A percentile compares a stretch with the other conserved stretches of the same genome.
phyloP scores from a whole-genome alignment of 2,797 vertebrate genomes.

The Falco naumanni region DNA sequence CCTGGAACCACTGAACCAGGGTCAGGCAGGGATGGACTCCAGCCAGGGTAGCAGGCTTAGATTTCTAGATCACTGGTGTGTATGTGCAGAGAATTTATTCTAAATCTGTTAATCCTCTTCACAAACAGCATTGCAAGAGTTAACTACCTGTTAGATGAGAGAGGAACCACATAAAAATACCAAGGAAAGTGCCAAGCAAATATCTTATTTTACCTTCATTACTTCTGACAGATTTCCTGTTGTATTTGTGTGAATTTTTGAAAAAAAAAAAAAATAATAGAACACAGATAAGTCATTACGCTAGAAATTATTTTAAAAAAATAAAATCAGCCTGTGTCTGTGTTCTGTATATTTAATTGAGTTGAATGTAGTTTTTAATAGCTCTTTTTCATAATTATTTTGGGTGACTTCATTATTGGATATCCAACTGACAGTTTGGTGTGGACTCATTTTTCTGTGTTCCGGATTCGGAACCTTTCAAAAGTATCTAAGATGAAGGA shows the following conservation, averaged over 20 bases:
- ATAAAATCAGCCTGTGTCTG: not conserved
- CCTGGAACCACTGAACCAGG: not conserved
- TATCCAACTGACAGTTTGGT: not conserved
- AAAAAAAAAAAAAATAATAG: not conserved
- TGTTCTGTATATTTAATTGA: not conserved
- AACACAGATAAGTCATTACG: rapidly evolving
- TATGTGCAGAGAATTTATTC: not conserved
- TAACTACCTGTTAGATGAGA: constrained; percentile 3
- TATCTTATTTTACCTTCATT: not conserved
- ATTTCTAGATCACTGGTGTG: not conserved
- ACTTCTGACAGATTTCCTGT: not conserved
- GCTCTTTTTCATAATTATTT: not conserved
- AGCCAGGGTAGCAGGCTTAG: not conserved
- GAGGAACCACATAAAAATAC: not conserved
- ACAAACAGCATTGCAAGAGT: not conserved
- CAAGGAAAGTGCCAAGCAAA: not conserved
- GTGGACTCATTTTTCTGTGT: not conserved
- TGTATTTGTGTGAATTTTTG: not conserved
- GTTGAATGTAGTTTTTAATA: not conserved
- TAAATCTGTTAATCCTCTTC: not conserved
- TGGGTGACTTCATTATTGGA: not conserved
- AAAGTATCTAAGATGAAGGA: not conserved
- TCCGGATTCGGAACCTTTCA: not conserved
- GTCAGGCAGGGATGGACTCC: not conserved
- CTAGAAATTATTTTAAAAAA: not conserved